A percentile compares a stretch with the other conserved stretches of the same genome.
Evolutionary conservation across 2,113 vertebrate species (phyloP).

Genomic region (Lycocorax pyrrhopterus): DNA sequence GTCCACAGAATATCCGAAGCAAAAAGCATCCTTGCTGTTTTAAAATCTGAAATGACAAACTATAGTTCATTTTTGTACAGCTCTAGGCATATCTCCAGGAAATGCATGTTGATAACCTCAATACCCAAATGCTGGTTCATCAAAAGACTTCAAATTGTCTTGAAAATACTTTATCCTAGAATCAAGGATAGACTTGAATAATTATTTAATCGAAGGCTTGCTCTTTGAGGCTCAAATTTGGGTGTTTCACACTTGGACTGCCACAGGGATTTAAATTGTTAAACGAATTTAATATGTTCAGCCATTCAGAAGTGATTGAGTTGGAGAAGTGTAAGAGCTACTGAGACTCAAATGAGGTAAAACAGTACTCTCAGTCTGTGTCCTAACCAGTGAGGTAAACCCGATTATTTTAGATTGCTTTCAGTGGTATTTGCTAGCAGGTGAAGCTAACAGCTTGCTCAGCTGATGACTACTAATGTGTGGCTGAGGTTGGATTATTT

Average conservation of each 20-base stretch:
- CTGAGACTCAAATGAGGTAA: neutral
- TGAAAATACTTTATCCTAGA: neutral
- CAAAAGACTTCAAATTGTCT: neutral
- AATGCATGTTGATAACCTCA: neutral
- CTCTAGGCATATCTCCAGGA: neutral
- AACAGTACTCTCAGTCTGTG: neutral
- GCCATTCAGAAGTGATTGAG: neutral
- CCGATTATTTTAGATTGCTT: neutral
- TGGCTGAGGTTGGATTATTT: neutral
- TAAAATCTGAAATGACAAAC: neutral
- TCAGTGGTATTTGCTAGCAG: neutral
- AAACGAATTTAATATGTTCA: neutral
- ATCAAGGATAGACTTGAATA: neutral
- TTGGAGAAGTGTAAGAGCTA: neutral
- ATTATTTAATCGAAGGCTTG: neutral
- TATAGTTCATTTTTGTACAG: neutral
- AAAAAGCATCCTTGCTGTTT: neutral
- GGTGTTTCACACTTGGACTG: neutral
- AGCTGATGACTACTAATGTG: neutral
- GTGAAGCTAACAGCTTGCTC: neutral
- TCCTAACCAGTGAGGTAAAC: neutral
- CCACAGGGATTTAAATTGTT: neutral
- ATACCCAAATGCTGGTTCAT: neutral
- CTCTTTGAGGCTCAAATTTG: neutral
- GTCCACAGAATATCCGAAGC: neutral